A percentile compares a stretch with the other conserved stretches of the same genome.
These are phyloP conservation scores for Hemiscyllium ocellatum DNA, from an alignment of 2,113 vertebrate genomes.

Conservation along the genomic window DNA sequence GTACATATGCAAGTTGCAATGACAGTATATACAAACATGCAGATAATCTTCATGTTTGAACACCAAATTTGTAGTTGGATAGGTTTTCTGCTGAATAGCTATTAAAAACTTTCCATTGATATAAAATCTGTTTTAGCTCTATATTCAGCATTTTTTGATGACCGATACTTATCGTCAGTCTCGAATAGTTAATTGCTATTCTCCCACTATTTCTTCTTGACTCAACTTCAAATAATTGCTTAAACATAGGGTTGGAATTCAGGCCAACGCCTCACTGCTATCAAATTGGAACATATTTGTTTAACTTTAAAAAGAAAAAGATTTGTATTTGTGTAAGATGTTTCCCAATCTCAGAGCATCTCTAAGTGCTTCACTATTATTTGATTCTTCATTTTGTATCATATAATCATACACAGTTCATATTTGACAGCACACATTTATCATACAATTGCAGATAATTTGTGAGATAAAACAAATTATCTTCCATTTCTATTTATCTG, in stretches of 20 bases:
- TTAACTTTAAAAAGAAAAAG: background rate
- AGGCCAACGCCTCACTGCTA: background rate
- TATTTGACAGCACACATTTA: background rate
- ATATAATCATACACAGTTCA: background rate
- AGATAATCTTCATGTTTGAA: background rate
- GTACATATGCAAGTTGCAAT: background rate
- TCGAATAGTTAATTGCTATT: background rate
- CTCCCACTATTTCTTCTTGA: background rate
- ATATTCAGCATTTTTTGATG: background rate
- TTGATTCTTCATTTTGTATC: background rate
- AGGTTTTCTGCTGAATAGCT: background rate
- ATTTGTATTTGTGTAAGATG: background rate
- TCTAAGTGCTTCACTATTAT: background rate
- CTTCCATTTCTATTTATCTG: background rate
- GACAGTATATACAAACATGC: background rate
- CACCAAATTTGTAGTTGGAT: background rate
- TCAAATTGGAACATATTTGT: background rate
- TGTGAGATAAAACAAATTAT: background rate
- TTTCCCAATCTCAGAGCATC: background rate
- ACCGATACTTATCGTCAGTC: background rate
- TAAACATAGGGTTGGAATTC: background rate
- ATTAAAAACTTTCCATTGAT: background rate
- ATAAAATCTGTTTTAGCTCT: background rate
- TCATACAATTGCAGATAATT: no score
- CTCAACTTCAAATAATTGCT: background rate